Base-by-base conservation (phyloP, 2,113 vertebrate genomes). In the Hippoglossus stenolepis region DNA sequence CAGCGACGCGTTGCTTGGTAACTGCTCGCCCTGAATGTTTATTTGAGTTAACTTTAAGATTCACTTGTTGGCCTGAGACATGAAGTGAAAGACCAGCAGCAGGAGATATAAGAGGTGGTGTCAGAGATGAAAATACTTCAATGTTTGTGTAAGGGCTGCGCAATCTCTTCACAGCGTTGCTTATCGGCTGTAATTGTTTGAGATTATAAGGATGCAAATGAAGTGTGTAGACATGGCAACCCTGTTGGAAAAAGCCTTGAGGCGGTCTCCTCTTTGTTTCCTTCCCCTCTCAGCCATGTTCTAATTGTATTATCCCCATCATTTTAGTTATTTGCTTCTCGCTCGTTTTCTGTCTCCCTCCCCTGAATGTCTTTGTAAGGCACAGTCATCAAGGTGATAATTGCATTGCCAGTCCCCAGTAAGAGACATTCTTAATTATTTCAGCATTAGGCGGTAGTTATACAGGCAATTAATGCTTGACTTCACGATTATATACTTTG, bases 361-460 rank as follows among this genome's bases (percentile, higher is more conserved):
- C 68, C 84, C 80, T 75, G 64, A 92, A 88, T 87, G 84, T 82
- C 87, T 84, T 92, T 93, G 88, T 87, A 87, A 66, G 72, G 85
- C 75, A 61, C 84, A 84, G 77, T 84, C 86, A 91, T 93, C 89
- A 92, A 93, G 89, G 89, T 91, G 88, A 91, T 93, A 93, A 93
- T 92, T 93, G 89, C 89, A 82, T 92, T 87, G 83, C 87, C 84
- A 85, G 82, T 89, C 80, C 87, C 85, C 89, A 85, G 87, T 90
- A 90, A 90, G 86, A 93, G 89, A 92, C 92, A 85, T 87, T 90
- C 86, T 93, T 93, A 91, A 93, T 93, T 93, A 86, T 90, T 92
- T 90, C 88, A 87, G 82, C 85, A 91, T 90, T 85, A 90, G 87
- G 87, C 71, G 82, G 87, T 84, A 87, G 90, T 92, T 93, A 90